Evolutionary conservation across 2,113 vertebrate genomes (phyloP).

Genomic region (Hyaena hyaena): DNA sequence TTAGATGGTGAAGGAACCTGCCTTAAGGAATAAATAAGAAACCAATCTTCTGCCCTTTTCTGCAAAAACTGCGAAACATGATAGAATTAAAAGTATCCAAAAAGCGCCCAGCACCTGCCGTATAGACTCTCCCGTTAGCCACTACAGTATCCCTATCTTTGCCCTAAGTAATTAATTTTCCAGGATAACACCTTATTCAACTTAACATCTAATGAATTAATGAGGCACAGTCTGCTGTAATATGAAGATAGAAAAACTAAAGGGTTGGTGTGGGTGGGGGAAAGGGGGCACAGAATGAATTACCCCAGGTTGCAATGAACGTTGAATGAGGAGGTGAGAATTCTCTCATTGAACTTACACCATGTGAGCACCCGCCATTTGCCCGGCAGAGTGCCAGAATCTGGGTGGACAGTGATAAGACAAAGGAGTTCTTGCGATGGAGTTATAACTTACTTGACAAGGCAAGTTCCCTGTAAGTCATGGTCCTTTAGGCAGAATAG

Average conservation of each 20-base stretch:
- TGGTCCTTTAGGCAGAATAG: neutral
- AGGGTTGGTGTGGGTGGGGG: neutral
- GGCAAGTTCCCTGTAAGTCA: neutral
- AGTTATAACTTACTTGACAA: neutral
- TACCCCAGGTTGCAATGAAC: neutral
- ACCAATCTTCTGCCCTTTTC: neutral
- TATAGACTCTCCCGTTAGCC: neutral
- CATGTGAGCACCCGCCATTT: neutral
- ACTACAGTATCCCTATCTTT: conserved; percentile 32
- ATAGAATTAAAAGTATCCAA: neutral
- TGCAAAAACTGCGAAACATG: neutral
- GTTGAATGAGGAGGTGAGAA: neutral
- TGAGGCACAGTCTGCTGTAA: neutral
- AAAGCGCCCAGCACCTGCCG: neutral
- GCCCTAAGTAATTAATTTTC: conserved; percentile 50
- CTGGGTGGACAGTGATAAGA: neutral
- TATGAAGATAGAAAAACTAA: neutral
- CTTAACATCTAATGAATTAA: neutral
- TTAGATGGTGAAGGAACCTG: neutral
- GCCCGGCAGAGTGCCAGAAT: conserved; percentile 5
- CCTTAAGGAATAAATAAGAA: neutral
- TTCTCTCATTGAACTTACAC: neutral
- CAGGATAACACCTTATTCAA: neutral
- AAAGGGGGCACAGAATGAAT: neutral
- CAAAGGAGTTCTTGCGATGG: neutral